Evolutionary conservation across 2,888 invertebrate genomes (phyloP), one percentile per base, ranked within the genome.

Genomic region (Drosophila vallismaia): DNA sequence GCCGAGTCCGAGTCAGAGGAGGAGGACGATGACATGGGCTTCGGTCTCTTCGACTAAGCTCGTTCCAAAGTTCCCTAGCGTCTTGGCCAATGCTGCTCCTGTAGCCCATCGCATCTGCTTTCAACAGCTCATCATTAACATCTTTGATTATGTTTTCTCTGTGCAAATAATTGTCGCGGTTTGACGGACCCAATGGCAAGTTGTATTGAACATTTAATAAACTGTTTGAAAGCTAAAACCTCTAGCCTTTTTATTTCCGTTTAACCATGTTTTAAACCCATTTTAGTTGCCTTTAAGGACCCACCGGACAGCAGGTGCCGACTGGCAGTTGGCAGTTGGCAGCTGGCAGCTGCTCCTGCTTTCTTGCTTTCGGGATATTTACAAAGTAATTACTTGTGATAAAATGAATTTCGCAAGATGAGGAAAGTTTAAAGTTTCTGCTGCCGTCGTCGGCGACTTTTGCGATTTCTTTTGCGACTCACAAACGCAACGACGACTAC

Each of bases 11-110:
- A 94, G 90, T 79, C 79, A 63, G 94, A 95, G 74, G 94, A 95
- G 90, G 97, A 97, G 78, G 96, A 96, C 89, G 98, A 98, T 87
- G 99, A 98, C 92, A 98, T 99, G 98, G 99, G 99, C 92, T 98
- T 99, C 92, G 98, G 98, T 92, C 95, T 97, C 26, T 97, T 97
- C 91, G 97, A 97, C 92, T 97, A 96, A 94, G 78, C 63, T 46
- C 51, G 31, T 26, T 45, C 26, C 60, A 48, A 45, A 51, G 46
- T 44, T 14, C 14, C 24, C 53, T 24, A 19, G 12, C 10, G 31
- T 14, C 29, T 31, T 19, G n/a, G 31, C 14, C 28, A 9, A 29
- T 29, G 33, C 46, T 14, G 33, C 45, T 12, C 49, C 38, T 51
- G 58, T 76, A 55, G 24, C 52, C 38, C 28, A 33, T 24, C 9